A percentile compares a stretch with the other conserved stretches of the same genome.
These are phyloP conservation scores for Arion vulgaris DNA, from an alignment of 1,140 invertebrate genomes.

Conservation along the genomic window DNA sequence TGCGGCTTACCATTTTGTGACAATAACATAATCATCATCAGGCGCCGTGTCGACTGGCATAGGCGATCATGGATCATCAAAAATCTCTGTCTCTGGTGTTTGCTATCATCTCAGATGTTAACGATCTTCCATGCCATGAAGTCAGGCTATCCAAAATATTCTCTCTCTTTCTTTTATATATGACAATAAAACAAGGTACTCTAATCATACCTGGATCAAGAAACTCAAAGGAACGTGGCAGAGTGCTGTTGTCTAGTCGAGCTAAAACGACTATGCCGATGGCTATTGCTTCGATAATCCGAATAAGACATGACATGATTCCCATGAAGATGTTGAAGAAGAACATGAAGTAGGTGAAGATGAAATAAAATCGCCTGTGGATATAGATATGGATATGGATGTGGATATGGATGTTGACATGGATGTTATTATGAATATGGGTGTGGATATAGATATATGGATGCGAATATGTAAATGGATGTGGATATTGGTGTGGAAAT, in stretches of 20 bases:
- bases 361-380: conserved; percentile 42
- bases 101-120: too few relatives aligned
- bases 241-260: conserved; percentile 46
- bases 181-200: too few relatives aligned
- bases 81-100: too few relatives aligned
- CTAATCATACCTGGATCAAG: conserved; percentile 49
- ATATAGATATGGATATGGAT: not conserved
- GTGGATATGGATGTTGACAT: not conserved
- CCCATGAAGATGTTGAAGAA: conserved; percentile 56
- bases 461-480: not conserved
- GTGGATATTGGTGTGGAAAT: not conserved
- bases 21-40: too few relatives aligned
- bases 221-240: conserved; percentile 45
- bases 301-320: conserved; percentile 44
- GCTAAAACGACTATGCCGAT: conserved; percentile 44
- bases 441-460: not conserved
- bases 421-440: not conserved
- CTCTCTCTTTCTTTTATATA: too few relatives aligned
- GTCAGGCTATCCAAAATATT: too few relatives aligned
- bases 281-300: conserved; percentile 46
- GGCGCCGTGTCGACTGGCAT: too few relatives aligned
- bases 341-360: conserved; percentile 47
- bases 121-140: too few relatives aligned
- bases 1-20: too few relatives aligned
- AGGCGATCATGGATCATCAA: too few relatives aligned